Evolutionary conservation across 2,113 vertebrate genomes (phyloP).

Genomic region (Aythya baeri): DNA sequence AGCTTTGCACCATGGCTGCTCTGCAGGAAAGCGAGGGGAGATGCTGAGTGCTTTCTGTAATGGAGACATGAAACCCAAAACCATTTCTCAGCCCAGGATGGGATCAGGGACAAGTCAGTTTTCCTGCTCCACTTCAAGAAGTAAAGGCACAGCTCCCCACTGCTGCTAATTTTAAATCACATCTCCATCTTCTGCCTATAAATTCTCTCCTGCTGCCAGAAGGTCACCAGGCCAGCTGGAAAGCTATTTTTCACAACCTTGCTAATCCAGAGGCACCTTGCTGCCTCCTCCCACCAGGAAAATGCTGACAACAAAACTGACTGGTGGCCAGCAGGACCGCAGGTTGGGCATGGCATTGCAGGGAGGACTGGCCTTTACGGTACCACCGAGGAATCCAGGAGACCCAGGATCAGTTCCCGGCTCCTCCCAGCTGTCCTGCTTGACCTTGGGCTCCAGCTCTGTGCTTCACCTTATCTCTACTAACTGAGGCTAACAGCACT

Average conservation of each 20-base stretch:
- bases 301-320: neutral
- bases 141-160: neutral
- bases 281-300: neutral
- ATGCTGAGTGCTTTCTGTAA: neutral
- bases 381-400: neutral
- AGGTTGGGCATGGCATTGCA: neutral
- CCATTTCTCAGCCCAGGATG: rapidly evolving
- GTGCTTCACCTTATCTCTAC: neutral
- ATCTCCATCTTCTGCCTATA: neutral
- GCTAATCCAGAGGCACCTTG: neutral
- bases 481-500: neutral
- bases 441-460: neutral
- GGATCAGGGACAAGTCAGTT: neutral
- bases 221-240: neutral
- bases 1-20: neutral
- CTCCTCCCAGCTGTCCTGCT: neutral
- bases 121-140: neutral
- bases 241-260: neutral
- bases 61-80: neutral
- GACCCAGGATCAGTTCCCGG: neutral
- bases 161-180: neutral
- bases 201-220: neutral
- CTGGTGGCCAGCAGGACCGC: neutral
- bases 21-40: neutral
- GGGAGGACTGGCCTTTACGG: neutral